Percentiles rank a stretch among this genome's conserved stretches.
phyloP scores from a whole-genome alignment of 2,113 vertebrate genomes.

The Agapornis roseicollis region DNA sequence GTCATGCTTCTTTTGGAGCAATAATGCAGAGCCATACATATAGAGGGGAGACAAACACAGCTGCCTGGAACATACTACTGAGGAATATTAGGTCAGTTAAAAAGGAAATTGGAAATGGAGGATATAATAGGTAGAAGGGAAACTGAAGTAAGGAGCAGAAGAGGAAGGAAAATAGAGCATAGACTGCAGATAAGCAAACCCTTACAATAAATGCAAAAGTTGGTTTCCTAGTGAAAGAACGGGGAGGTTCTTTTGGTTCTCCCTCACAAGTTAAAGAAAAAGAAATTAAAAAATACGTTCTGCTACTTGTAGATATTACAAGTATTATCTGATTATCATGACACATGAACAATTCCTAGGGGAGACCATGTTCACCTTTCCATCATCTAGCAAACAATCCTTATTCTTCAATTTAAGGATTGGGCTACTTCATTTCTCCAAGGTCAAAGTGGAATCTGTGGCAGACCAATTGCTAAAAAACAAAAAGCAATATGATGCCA shows the following conservation, averaged over 20 bases:
- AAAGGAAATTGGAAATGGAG: neutral
- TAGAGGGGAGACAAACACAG: neutral
- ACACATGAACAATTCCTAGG: neutral
- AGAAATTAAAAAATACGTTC: neutral
- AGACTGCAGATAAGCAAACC: neutral
- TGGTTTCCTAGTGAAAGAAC: neutral
- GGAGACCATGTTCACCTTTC: neutral
- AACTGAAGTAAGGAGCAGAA: neutral
- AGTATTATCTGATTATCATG: neutral
- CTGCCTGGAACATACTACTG: rapidly evolving
- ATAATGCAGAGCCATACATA: neutral
- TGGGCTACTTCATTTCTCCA: neutral
- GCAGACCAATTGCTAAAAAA: neutral
- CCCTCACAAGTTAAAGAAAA: neutral
- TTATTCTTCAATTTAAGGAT: neutral
- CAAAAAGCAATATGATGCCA: neutral
- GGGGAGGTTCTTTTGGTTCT: neutral
- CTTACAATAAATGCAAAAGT: neutral
- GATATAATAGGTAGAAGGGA: neutral
- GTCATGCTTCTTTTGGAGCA: neutral
- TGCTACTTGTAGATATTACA: neutral
- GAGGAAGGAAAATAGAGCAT: neutral
- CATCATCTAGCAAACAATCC: neutral
- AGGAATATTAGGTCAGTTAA: neutral
- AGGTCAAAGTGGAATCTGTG: neutral